Evolutionary conservation across 2,888 invertebrate species (phyloP), one percentile per base, ranked within the genome.

Genomic region (Drosophila fulvimacula): DNA sequence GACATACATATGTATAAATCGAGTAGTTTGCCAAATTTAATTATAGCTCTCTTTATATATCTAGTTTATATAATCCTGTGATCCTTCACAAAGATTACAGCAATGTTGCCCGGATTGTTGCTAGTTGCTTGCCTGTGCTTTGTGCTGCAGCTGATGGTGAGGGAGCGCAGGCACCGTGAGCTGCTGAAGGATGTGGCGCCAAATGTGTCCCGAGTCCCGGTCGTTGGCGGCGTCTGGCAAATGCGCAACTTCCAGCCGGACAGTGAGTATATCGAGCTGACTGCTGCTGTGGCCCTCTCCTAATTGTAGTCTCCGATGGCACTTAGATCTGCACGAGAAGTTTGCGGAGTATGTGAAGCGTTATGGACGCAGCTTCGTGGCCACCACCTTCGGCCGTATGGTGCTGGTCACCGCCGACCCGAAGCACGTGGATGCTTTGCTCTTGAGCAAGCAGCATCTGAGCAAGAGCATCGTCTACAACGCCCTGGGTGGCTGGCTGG

Each of bases 401-500:
- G 65, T 87, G 7, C 57, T 92, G 19, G 76, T 91, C 1, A 91
- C 92, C 13, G 82, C 82, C 0, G 90, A 92, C 55, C 84, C 86
- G 3, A 75, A 81, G 5, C 76, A 88, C 49, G 82, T 90, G 9
- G 91, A 92, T 13, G 69, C 75, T 1, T 42, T 92, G 48, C 82
- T 92, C 0, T 69, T 73, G 17, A 90, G 85, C 49, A 83, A 83
- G 27, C 87, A 89, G 36, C 86, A 92, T 63, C 79, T 91, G 3
- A 64, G 79, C 10, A 92, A 92, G 67, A 80, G 89, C 65, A 32
- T 68, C 11, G 51, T 92, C 1, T 92, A 92, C 21, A 58, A 75
- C 4, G 76, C 91, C 11, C 67, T 92, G 0, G 60, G 78, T 1
- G 76, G 79, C n/a, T 92, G 92, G 92, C 65, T 92, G 41, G 91